A percentile compares a stretch with the other conserved stretches of the same genome.
phyloP scores from a whole-genome alignment of 2,113 vertebrate genomes.

The Pogona vitticeps region DNA sequence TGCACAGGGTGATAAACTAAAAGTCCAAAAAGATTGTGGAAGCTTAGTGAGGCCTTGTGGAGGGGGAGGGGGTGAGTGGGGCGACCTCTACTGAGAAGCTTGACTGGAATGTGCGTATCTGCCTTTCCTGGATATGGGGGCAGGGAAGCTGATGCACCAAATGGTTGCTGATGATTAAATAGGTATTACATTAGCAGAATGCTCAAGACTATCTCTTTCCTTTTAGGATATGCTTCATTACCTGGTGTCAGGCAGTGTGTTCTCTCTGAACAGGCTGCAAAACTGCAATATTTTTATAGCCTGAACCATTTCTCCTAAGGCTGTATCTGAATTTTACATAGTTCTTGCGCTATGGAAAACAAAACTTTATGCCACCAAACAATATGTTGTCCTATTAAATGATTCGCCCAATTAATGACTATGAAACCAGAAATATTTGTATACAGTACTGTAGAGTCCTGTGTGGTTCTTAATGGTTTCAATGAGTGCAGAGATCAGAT shows the following conservation, averaged over 20 bases:
- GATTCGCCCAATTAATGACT: conserved; percentile 48
- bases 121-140: conserved; percentile 44
- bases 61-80: conserved; percentile 39
- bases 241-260: neutral
- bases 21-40: conserved; percentile 41
- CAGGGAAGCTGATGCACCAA: conserved; percentile 56
- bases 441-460: neutral
- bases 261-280: neutral
- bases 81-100: conserved; percentile 54
- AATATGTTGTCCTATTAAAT: conserved; percentile 30
- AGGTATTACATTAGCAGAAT: conserved; percentile 36
- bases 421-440: neutral
- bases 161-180: conserved; percentile 42
- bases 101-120: conserved; percentile 61
- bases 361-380: neutral
- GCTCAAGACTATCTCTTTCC: conserved; percentile 34
- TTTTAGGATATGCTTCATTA: conserved; percentile 16
- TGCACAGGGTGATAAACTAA: conserved; percentile 59
- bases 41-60: conserved; percentile 48
- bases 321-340: neutral
- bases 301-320: neutral
- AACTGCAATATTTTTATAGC: fast-evolving
- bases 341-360: neutral
- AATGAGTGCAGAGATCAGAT: neutral
- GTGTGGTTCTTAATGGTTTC: neutral